phyloP scores from a whole-genome alignment of 2,797 vertebrate genomes.

The Scolopax rusticola region DNA sequence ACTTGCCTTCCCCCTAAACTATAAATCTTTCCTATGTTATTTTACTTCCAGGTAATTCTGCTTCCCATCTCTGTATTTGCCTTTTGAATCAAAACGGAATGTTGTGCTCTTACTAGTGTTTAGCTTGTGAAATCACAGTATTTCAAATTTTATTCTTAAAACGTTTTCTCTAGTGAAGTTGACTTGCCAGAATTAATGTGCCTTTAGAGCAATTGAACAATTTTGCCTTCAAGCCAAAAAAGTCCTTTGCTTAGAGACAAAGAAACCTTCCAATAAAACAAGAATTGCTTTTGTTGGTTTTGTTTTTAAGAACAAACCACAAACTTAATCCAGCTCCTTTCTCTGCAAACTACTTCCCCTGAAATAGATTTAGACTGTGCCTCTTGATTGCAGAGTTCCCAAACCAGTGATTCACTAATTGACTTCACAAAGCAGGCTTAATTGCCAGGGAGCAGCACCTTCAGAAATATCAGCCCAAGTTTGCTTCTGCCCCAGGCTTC shows the following conservation, averaged over 20 bases:
- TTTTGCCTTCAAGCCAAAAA: not conserved
- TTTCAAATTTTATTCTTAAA: not conserved
- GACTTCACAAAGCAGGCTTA: not conserved
- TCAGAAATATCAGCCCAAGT: not conserved
- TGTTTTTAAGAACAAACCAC: not conserved
- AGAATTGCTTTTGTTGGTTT: not conserved
- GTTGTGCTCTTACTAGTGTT: not conserved
- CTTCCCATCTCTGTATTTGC: not conserved
- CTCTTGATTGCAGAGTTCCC: not conserved
- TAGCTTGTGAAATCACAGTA: not conserved
- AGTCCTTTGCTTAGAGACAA: not conserved
- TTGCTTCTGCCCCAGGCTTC: not conserved
- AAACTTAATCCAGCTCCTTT: not conserved
- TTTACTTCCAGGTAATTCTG: not conserved
- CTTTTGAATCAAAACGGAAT: not conserved
- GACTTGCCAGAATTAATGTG: not conserved
- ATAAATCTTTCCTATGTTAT: not conserved
- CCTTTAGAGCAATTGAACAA: not conserved
- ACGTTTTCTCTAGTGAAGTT: not conserved
- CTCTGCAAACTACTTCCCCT: not conserved
- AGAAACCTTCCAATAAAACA: not conserved
- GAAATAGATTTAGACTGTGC: not conserved
- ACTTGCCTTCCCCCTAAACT: not conserved
- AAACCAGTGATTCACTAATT: not conserved
- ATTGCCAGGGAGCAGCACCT: not conserved